Base-by-base conservation (phyloP, 2,797 vertebrate genomes). In the Gallinago nigripennis region DNA sequence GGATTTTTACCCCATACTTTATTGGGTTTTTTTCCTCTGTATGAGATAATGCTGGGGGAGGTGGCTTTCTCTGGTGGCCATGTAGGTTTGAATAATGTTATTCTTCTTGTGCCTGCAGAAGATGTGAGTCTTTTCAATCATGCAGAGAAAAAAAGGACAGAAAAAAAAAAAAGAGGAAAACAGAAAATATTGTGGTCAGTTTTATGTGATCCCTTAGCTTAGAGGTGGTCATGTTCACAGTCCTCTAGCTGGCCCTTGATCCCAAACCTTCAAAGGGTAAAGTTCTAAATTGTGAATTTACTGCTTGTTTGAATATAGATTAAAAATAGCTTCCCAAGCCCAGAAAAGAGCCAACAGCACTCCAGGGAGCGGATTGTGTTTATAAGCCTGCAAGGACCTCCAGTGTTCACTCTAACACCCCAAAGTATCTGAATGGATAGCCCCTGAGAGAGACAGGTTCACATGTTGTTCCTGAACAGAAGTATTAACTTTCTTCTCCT, bases 1-100 rank as follows among this genome's bases (percentile, higher is more conserved):
- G 35, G 28, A 58, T 58, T 90, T 90, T 90, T 57, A 77, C 56
- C n/a, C 33, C 27, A 33, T 56, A 13, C 19, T 88, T 93, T n/a
- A 60, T 41, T 66, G n/a, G 3, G 8, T 28, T 88, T 90, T 64
- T 23, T 8, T 14, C 27, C 9, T 68, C 46, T 63, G 9, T 61
- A 14, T 85, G 68, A 70, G 20, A 61, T 33, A 71, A 68, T 39
- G 50, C 37, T 57, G 13, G 48, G 5, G 5, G 28, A 65, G 19
- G 28, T n/a, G 11, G 11, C 60, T 89, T 88, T 86, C 14, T 77
- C 24, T 72, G n/a, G 41, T 51, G 48, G 35, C 60, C 33, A 2
- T 31, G 25, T 24, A 77, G 51, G 39, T 66, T 78, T 85, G 48
- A 60, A 69, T 69, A 2, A 37, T 0, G 0, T 7, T 73, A 6